phyloP scores from a whole-genome alignment of 2,113 vertebrate species.

The Anarrhichthys ocellatus region DNA sequence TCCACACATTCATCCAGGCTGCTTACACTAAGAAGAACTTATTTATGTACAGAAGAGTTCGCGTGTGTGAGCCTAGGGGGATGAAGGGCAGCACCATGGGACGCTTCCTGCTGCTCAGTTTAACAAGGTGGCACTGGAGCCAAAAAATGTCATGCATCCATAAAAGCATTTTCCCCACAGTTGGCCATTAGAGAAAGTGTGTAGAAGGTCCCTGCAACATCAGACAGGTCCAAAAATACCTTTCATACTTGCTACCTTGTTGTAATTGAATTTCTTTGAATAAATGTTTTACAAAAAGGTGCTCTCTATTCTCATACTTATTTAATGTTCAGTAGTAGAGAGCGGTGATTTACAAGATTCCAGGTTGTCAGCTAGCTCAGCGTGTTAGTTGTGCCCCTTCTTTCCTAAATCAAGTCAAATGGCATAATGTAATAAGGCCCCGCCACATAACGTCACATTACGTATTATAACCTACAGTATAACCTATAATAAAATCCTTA shows the following conservation, averaged over 20 bases:
- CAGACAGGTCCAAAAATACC: background rate
- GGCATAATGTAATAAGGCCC: background rate
- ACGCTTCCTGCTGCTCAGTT: conserved; percentile 30
- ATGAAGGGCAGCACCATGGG: conserved; percentile 37
- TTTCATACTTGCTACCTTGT: background rate
- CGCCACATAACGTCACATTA: background rate
- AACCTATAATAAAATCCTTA: background rate
- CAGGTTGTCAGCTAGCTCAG: background rate
- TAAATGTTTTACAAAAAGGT: conserved; percentile 1
- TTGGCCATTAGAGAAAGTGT: conserved; percentile 20
- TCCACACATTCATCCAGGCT: conserved; percentile 14
- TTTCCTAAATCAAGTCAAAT: background rate
- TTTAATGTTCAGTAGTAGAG: background rate
- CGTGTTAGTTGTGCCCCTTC: background rate
- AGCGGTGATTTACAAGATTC: background rate
- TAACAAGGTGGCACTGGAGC: conserved; percentile 56
- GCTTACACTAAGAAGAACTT: too few relatives aligned
- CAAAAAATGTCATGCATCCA: conserved; percentile 59
- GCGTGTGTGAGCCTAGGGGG: background rate
- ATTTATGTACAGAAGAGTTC: background rate
- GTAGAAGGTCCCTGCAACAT: background rate
- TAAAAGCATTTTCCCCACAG: conserved; percentile 32
- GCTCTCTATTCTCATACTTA: background rate
- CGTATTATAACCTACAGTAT: too few relatives aligned
- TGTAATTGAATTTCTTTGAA: background rate